A percentile compares a stretch with the other conserved stretches of the same genome.
These are phyloP conservation scores for Helicolenus hilgendorfi DNA, from an alignment of 2,797 vertebrate genomes.

Conservation along the genomic window DNA sequence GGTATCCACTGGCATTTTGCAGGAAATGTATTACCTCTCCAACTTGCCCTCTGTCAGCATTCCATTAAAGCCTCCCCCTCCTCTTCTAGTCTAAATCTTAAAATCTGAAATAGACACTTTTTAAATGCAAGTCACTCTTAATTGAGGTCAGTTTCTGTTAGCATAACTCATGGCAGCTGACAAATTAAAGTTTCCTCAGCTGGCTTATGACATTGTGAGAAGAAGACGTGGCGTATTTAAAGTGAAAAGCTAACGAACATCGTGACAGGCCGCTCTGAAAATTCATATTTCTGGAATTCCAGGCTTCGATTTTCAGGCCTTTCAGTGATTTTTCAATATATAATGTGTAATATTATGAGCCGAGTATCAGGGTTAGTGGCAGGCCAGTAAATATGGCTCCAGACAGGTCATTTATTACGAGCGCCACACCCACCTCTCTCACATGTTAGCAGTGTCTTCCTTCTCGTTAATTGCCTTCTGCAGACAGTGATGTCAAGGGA, in stretches of 20 bases:
- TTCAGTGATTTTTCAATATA: slow-evolving; percentile 56
- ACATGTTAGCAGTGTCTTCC: slow-evolving; percentile 92
- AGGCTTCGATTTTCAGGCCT: slow-evolving; percentile 22
- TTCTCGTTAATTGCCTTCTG: slow-evolving; percentile 93
- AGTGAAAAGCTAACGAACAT: slow-evolving; percentile 54
- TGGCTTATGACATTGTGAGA: slow-evolving; percentile 71
- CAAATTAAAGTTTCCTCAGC: slow-evolving; percentile 77
- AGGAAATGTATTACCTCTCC: slow-evolving; percentile 86
- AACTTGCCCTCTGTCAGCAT: slow-evolving; percentile 88
- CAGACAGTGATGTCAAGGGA: slow-evolving; percentile 85
- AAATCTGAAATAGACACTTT: slow-evolving; percentile 86
- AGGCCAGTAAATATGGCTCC: slow-evolving; percentile 80
- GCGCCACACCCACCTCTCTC: slow-evolving; percentile 90
- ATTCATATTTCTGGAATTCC: slow-evolving; percentile 49
- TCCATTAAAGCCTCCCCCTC: slow-evolving; percentile 86
- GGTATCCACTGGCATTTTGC: slow-evolving; percentile 84
- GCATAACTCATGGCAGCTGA: slow-evolving; percentile 84
- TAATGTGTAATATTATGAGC: slow-evolving; percentile 57
- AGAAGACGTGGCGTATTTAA: slow-evolving; percentile 57
- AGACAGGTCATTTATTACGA: slow-evolving; percentile 92
- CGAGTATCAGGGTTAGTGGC: slow-evolving; percentile 52
- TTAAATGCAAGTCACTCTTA: slow-evolving; percentile 89
- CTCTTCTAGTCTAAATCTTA: slow-evolving; percentile 75
- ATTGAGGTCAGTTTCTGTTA: slow-evolving; percentile 88
- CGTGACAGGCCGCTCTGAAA: slow-evolving; percentile 28